A percentile compares a stretch with the other conserved stretches of the same genome.
Conservation (phyloP, 2,113 vertebrate species). For the Mesocricetus auratus region DNA sequence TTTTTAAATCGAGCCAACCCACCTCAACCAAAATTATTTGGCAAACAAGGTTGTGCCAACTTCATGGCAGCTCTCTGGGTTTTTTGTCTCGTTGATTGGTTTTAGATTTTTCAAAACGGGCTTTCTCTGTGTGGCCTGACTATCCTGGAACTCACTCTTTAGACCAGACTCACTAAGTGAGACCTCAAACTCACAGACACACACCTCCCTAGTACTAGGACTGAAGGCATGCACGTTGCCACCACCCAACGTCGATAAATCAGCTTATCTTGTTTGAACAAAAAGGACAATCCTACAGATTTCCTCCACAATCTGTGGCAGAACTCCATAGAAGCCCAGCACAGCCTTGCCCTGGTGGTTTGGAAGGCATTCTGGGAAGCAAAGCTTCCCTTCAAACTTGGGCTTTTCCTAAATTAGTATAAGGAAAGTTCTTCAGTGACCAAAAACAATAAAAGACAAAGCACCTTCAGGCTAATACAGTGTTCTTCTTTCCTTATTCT, state of each 20-base stretch:
- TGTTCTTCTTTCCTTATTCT: not conserved
- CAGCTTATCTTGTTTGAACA: constrained; percentile 1
- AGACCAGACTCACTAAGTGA: not conserved
- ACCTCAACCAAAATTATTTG: constrained; percentile 8
- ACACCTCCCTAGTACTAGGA: not conserved
- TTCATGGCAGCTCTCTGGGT: not conserved
- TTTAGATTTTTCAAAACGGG: not conserved
- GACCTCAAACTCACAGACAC: not conserved
- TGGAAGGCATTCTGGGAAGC: not conserved
- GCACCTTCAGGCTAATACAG: not conserved
- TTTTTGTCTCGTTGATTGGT: not conserved
- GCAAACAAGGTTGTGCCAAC: not conserved
- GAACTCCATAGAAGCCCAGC: no score
- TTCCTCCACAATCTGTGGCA: not conserved
- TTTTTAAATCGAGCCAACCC: constrained; percentile 10
- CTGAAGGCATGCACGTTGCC: not conserved
- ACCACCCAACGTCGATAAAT: not conserved
- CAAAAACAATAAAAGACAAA: not conserved
- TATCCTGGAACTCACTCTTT: not conserved
- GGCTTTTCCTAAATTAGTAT: not conserved
- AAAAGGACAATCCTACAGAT: not conserved
- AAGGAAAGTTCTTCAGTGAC: not conserved
- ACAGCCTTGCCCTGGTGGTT: not conserved
- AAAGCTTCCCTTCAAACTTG: not conserved
- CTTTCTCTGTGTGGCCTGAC: not conserved